Base-by-base conservation (phyloP, 2,113 vertebrate genomes). In the Cheirogaleus medius region DNA sequence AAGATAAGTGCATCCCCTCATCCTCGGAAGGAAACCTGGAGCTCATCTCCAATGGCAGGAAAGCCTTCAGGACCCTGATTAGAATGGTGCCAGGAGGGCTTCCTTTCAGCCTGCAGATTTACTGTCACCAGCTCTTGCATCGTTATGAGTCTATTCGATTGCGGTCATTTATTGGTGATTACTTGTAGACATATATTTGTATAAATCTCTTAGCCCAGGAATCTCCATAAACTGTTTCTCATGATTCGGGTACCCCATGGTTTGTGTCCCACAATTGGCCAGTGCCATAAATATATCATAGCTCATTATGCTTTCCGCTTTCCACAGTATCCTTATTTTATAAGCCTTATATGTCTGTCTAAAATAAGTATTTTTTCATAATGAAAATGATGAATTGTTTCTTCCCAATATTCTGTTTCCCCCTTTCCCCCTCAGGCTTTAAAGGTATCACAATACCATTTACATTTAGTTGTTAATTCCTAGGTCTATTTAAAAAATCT, bases 21-120 rank as follows among this genome's bases (percentile, higher is more conserved):
- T 97, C 88, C 60, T 90, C 47, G 2, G 54, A 73, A 10, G 3
- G 8, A 68, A 73, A 77, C 64, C 76, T 47, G 25, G 29, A 84
- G 39, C 60, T 66, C 0, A 0, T 18, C 27, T 47, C 42, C 1
- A 0, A 5, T 0, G 0, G 34, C 1, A 0, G 20, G 32, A 14
- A 17, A 11, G 39, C 29, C 0, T 0, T 12, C 17, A 7, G 21
- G 71, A 12, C 27, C 0, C 37, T 25, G 27, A 10, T 8, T 10
- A 32, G 44, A 11, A 18, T 34, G 0, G 32, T 76, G 21, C 56
- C 77, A 39, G n/a, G 64, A 86, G 74, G 17, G 58, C 2, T 73
- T 2, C 37, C 71, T 83, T 80, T 39, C 39, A 21, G 73, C 86
- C 5, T 8, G 5, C 63, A 54, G 49, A 34, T 64, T 96, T 42